These are phyloP conservation scores for Sapayoa aenigma DNA, from an alignment of 2,113 vertebrate genomes.

Conservation along the genomic window DNA sequence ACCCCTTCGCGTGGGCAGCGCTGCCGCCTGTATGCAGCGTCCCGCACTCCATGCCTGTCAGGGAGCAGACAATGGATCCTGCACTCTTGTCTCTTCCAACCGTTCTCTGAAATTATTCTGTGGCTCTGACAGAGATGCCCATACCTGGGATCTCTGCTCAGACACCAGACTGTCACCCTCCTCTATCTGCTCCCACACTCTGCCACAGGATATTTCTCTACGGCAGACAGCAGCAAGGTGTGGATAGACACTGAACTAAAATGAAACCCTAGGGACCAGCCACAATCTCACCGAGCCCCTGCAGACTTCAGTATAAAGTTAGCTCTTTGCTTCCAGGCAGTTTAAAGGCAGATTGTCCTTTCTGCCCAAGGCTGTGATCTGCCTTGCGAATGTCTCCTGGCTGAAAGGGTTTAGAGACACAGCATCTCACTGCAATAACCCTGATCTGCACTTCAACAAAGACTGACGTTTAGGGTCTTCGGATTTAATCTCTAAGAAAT, in stretches of 20 bases:
- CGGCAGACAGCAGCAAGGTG: neutral
- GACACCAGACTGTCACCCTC: neutral
- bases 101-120: neutral
- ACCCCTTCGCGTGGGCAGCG: neutral
- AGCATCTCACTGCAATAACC: neutral
- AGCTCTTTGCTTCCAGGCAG: neutral
- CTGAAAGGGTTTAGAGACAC: neutral
- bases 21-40: neutral
- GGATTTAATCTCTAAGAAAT: neutral
- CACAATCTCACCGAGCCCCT: rapidly evolving
- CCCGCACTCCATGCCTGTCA: neutral
- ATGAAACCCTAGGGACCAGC: neutral
- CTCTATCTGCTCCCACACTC: neutral
- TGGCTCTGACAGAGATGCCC: neutral
- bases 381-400: rapidly evolving
- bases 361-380: neutral
- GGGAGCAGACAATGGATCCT: neutral
- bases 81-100: neutral
- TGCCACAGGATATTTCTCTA: neutral
- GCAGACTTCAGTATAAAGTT: neutral
- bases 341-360: neutral
- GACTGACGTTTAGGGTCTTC: neutral
- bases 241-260: rapidly evolving
- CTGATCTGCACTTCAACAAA: neutral
- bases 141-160: neutral